Base-by-base conservation (phyloP, 37 sponge, comb jelly and placozoan genomes). In the Oopsacas minuta region DNA sequence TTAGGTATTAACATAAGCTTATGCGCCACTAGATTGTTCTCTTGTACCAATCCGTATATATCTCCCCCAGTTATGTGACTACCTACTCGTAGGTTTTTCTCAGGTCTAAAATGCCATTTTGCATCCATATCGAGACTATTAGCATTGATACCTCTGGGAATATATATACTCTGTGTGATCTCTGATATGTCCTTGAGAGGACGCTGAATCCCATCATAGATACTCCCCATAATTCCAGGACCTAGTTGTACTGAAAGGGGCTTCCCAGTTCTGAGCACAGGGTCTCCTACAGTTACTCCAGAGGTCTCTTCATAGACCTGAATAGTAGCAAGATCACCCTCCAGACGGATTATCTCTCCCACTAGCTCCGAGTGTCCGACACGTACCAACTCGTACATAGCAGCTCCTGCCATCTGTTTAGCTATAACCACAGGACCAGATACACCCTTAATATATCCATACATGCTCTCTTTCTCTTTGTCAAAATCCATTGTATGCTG, bases 371-470 rank as follows among this genome's bases (percentile, higher is more conserved):
- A 88, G 86, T 97, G 92, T 1, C 99, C 99, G 17, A 97, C 95
- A 84, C 99, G 89, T 39, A 96, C 99, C 93, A 97, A 87, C 85
- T 97, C 99, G 92, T 97, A 97, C 99, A 97, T 97, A 51, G 96
- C 96, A 38, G 99, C 93, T 38, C 99, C 99, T 87, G 91, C 90
- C 99, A 97, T 97, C 38, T 85, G 81, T 87, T 93, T 83, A 28
- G 99, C 99, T 7, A 90, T 93, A 35, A 94, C 99, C 88, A 97
- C 99, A 39, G 98, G 98, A 39, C 99, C 99, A 32, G 99, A 97
- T 0, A 97, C 99, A 22, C 91, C 99, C 52, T 86, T 89, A n/a
- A 97, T 95, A 51, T 89, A 97, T 37, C 99, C 99, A 81, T 97
- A 95, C 52, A 52, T 53, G 85, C 92, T 91, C 87, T 93, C 95